Evolutionary conservation across 2,888 invertebrate species (phyloP).

Genomic region (Cartodere bifasciata): DNA sequence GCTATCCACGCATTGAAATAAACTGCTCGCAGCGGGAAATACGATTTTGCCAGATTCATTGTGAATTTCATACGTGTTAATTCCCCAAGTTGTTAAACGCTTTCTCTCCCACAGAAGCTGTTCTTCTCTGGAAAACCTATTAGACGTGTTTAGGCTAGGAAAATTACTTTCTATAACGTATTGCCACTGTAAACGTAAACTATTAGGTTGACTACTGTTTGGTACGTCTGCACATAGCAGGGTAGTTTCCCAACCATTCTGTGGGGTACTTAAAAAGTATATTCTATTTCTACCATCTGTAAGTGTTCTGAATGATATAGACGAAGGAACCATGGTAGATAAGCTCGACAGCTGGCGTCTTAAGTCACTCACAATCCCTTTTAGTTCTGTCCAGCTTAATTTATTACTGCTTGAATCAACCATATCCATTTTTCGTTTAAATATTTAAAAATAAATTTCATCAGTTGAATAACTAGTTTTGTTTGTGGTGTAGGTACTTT

Average conservation of each 20-base stretch:
- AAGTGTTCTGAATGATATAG: conserved; percentile 66
- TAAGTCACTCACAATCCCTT: conserved; percentile 67
- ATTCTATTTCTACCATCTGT: conserved; percentile 71
- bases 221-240: conserved; percentile 76
- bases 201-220: conserved; percentile 41
- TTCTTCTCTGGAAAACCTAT: conserved; percentile 70
- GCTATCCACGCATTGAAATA: conserved; percentile 74
- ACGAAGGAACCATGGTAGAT: conserved; percentile 71
- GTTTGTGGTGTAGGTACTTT: too few relatives aligned
- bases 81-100: conserved; percentile 83
- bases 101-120: conserved; percentile 86
- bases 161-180: conserved; percentile 68
- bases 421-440: conserved; percentile 16
- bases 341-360: conserved; percentile 65
- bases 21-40: conserved; percentile 79
- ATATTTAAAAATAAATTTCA: conserved; percentile 17
- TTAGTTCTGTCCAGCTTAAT: conserved; percentile 65
- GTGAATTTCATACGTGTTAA: conserved; percentile 85
- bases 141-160: conserved; percentile 44
- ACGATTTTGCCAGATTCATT: conserved; percentile 70
- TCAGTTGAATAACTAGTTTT: conserved; percentile 17
- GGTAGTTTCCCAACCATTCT: conserved; percentile 83
- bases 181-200: conserved; percentile 57
- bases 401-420: conserved; percentile 23
- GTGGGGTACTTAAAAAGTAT: conserved; percentile 81